A percentile compares a stretch with the other conserved stretches of the same genome.
Evolutionary conservation across 2,888 invertebrate species (phyloP).

Genomic region (Chloromyia formosa): DNA sequence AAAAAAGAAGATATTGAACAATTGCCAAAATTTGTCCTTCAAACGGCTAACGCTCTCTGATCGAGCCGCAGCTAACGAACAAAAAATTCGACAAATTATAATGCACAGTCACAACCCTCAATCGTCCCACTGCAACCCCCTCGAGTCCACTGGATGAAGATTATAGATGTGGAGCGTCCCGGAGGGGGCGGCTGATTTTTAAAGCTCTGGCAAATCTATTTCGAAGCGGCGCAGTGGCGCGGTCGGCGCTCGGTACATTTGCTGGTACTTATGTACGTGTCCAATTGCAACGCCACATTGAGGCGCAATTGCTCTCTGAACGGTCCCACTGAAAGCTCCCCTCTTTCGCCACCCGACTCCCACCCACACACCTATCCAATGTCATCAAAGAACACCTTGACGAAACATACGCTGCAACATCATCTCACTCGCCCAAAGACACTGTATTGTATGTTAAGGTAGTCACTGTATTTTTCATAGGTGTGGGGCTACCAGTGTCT

Average conservation of each 20-base stretch:
- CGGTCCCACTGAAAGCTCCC: too few relatives aligned
- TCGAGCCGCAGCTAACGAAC: neutral
- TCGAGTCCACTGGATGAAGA: neutral
- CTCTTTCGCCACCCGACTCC: too few relatives aligned
- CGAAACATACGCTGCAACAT: neutral
- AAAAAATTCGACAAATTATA: slow-evolving; percentile 3
- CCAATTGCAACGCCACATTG: slow-evolving; percentile 27
- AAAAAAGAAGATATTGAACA: slow-evolving; percentile 14
- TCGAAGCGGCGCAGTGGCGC: neutral
- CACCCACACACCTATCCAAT: too few relatives aligned
- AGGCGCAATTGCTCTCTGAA: slow-evolving; percentile 9
- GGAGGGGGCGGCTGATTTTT: too few relatives aligned
- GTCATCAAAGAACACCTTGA: too few relatives aligned
- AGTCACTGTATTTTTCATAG: slow-evolving; percentile 10
- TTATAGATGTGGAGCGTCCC: too few relatives aligned
- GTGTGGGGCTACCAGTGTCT: too few relatives aligned
- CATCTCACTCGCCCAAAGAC: slow-evolving; percentile 11
- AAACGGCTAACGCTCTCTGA: slow-evolving; percentile 39
- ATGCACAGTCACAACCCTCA: neutral
- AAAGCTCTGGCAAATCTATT: neutral
- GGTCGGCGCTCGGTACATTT: neutral
- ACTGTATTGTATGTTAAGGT: slow-evolving; percentile 37
- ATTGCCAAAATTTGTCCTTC: slow-evolving; percentile 43
- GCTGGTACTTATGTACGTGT: neutral
- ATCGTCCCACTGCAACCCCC: neutral